phyloP scores from a whole-genome alignment of 2,888 invertebrate genomes.

The Thymelicus sylvestris region DNA sequence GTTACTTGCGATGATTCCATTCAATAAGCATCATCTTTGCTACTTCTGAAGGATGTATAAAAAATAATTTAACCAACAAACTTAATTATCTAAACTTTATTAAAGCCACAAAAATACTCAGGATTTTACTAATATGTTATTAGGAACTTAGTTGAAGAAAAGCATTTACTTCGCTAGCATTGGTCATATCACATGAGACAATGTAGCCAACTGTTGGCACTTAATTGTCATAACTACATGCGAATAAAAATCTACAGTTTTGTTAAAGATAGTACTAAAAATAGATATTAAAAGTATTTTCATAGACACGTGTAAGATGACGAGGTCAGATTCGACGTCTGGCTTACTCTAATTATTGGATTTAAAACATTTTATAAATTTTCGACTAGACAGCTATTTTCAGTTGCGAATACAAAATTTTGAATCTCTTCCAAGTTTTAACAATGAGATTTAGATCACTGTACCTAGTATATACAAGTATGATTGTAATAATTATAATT shows the following conservation, averaged over 20 bases:
- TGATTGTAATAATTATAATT: background rate
- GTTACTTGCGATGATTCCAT: constrained; percentile 19
- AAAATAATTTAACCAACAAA: background rate
- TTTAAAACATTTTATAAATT: constrained; percentile 7
- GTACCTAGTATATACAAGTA: background rate
- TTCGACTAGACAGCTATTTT: constrained; percentile 21
- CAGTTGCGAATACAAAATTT: constrained; percentile 43
- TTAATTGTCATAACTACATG: too few relatives aligned
- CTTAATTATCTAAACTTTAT: background rate
- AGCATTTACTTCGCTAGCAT: too few relatives aligned
- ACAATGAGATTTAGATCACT: constrained; percentile 52
- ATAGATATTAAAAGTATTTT: too few relatives aligned
- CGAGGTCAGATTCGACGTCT: background rate
- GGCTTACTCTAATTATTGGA: background rate
- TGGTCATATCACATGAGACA: too few relatives aligned
- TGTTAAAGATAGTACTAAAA: too few relatives aligned
- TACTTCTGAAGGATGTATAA: background rate
- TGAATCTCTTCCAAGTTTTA: constrained; percentile 58
- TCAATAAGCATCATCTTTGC: background rate
- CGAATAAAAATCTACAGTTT: too few relatives aligned
- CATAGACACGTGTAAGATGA: background rate
- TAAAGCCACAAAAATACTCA: too few relatives aligned
- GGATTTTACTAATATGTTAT: too few relatives aligned
- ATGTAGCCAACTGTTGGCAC: too few relatives aligned
- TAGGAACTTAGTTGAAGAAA: too few relatives aligned